Base-by-base conservation (phyloP, 2,797 vertebrate genomes). In the Eupleurogrammus muticus region DNA sequence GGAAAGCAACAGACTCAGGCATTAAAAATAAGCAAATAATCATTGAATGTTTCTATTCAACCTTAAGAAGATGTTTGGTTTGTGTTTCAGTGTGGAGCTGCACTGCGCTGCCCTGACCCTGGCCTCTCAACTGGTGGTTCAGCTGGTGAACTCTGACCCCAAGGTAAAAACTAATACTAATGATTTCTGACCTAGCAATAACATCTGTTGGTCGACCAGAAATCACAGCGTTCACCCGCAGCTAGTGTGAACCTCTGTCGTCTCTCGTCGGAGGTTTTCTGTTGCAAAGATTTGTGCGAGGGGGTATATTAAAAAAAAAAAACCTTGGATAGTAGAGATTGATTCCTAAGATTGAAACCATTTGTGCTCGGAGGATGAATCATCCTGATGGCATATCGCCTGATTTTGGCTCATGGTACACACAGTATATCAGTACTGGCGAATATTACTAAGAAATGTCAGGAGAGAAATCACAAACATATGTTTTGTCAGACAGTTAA, bases 71-170 rank as follows among this genome's bases (percentile, higher is more conserved):
- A 19, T 72, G 44, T 63, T n/a, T n/a, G n/a, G n/a, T 52, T 83
- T 91, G 54, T 94, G 88, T 94, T 92, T 88, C 85, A 99, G 97
- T 78, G 88, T 94, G 92, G 96, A 96, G 90, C 89, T 96, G 68
- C 95, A 95, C 87, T 96, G 95, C 58, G 88, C 94, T 19, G 92
- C 95, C 72, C 86, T 99, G 74, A 94, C 81, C 50, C 92, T 98
- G 81, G 80, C 94, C 38, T 98, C 97, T 49, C 95, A 79, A 55
- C 75, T 98, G 88, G 84, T 97, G 67, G 75, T 92, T 54, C 80
- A 94, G 73, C 85, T 93, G 72, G 76, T 94, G 55, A 90, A 82
- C 81, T 88, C 80, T 19, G 64, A 72, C 66, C 82, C 87, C 1
- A 91, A 96, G 97, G 97, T 99, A 95, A 95, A 88, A 1, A 44